phyloP scores from a whole-genome alignment of 2,888 invertebrate genomes.

The Agonopterix arenella region DNA sequence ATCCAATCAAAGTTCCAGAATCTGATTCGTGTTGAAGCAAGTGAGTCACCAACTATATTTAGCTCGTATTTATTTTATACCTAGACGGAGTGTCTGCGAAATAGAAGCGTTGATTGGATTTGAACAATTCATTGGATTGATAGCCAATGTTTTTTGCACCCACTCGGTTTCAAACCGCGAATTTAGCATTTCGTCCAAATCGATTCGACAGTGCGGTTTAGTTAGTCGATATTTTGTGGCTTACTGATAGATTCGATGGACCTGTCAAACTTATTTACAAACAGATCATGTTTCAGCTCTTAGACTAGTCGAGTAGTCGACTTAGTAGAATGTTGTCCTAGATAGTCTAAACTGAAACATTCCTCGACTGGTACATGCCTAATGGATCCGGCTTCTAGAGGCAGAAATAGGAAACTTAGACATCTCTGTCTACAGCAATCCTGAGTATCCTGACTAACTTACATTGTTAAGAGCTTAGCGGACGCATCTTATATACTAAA shows the following conservation, averaged over 20 bases:
- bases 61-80: too few species aligned
- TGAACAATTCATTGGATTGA: constrained; percentile 36
- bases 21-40: too few species aligned
- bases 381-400: background rate
- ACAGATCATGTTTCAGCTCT: too few species aligned
- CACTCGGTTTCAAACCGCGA: constrained; percentile 24
- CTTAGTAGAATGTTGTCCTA: background rate
- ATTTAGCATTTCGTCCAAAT: constrained; percentile 25
- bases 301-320: too few species aligned
- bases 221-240: too few species aligned
- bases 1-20: too few species aligned
- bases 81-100: too few species aligned
- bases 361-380: background rate
- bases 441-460: too few species aligned
- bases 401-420: background rate
- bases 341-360: background rate
- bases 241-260: constrained; percentile 23
- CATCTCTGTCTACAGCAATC: background rate
- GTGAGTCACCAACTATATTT: too few species aligned
- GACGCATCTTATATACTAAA: too few species aligned
- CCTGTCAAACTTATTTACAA: background rate
- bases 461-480: too few species aligned
- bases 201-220: too few species aligned
- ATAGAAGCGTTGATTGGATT: constrained; percentile 35
- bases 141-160: constrained; percentile 11